Evolutionary conservation across 2,113 vertebrate genomes (phyloP).

Genomic region (Coreoperca whiteheadi): DNA sequence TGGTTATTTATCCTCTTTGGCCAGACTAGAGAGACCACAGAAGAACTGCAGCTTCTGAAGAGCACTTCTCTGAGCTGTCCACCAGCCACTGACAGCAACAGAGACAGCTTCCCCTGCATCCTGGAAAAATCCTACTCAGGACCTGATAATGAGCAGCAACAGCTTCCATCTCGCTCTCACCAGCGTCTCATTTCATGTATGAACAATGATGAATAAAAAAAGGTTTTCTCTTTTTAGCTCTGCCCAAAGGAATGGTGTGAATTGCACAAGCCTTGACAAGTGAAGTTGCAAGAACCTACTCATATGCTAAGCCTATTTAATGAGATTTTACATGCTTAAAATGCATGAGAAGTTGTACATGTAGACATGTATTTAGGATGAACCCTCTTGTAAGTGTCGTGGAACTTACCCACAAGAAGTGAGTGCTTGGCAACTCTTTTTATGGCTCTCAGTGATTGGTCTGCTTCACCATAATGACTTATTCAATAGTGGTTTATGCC

Average conservation of each 20-base stretch:
- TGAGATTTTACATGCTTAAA: neutral
- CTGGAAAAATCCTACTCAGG: constrained; percentile 30
- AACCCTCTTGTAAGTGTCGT: constrained; percentile 9
- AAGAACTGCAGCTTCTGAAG: constrained; percentile 42
- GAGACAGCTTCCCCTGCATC: constrained; percentile 10
- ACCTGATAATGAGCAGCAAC: constrained; percentile 41
- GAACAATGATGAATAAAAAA: constrained; percentile 24
- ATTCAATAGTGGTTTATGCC: constrained; percentile 54
- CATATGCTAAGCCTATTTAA: neutral
- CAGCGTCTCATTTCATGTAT: constrained; percentile 20
- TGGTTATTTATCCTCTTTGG: constrained; percentile 59
- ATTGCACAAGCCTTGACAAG: neutral
- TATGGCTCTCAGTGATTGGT: constrained; percentile 11
- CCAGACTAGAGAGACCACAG: constrained; percentile 27
- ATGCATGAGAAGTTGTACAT: neutral
- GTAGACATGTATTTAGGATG: neutral
- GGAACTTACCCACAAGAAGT: constrained; percentile 34
- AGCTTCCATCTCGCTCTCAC: constrained; percentile 18
- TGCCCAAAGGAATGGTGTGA: neutral
- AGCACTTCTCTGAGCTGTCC: constrained; percentile 49
- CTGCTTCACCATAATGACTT: constrained; percentile 54
- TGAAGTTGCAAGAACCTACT: neutral
- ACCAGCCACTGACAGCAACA: constrained; percentile 32
- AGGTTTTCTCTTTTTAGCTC: neutral
- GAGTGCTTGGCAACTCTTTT: constrained; percentile 37